Percentiles rank a stretch among this genome's conserved stretches.
Conservation (phyloP, 2,797 vertebrate species). For the Bradypodion pumilum region DNA sequence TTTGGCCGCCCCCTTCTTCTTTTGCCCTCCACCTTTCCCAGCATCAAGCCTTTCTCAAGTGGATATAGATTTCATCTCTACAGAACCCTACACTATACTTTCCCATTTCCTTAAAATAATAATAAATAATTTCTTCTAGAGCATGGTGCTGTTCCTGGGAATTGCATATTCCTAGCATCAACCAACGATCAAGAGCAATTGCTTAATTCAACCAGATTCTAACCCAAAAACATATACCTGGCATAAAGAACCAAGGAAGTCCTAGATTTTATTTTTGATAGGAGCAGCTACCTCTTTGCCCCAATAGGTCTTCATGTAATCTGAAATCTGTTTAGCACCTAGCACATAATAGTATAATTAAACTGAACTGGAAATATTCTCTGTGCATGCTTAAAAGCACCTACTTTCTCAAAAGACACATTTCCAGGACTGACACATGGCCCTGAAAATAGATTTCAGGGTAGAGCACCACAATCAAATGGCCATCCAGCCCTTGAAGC, state of each 20-base stretch:
- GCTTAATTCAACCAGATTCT: neutral
- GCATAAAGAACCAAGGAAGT: neutral
- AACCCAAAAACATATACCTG: neutral
- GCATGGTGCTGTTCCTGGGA: too few relatives aligned
- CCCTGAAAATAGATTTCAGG: neutral
- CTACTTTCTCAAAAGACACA: neutral
- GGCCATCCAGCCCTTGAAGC: too few relatives aligned
- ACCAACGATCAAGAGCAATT: neutral
- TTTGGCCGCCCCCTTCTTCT: too few relatives aligned
- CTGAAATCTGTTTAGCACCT: neutral
- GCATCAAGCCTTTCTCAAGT: too few relatives aligned
- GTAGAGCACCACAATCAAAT: neutral
- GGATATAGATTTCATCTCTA: neutral
- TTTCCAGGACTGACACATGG: neutral
- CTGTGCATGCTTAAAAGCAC: neutral
- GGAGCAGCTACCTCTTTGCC: neutral
- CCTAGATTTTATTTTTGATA: neutral
- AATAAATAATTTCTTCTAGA: neutral
- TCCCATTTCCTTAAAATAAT: neutral
- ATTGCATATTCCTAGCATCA: neutral
- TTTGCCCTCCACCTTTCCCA: too few relatives aligned
- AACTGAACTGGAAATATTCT: neutral
- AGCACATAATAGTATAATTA: too few relatives aligned
- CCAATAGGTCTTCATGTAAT: neutral
- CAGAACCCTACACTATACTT: neutral